phyloP scores from a whole-genome alignment of 2,113 vertebrate genomes.

The Sula dactylatra region DNA sequence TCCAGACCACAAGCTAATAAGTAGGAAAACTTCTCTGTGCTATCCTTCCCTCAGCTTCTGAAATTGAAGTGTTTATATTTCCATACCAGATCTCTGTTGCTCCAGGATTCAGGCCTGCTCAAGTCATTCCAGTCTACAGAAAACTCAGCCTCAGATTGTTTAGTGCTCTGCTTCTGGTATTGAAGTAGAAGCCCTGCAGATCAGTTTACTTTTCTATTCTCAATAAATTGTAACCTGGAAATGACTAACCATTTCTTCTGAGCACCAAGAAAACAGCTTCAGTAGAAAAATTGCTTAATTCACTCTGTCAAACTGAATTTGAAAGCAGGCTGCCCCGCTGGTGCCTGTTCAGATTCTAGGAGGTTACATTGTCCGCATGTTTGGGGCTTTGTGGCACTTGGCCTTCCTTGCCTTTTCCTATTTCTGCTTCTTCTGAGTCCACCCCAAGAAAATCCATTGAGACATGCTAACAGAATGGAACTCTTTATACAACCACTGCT shows the following conservation, averaged over 20 bases:
- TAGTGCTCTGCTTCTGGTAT: not conserved
- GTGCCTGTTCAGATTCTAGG: not conserved
- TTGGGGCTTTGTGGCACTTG: not conserved
- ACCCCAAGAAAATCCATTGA: not conserved
- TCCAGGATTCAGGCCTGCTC: not conserved
- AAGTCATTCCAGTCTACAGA: not conserved
- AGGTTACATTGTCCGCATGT: fast-evolving
- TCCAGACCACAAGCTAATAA: not conserved
- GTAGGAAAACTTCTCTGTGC: not conserved
- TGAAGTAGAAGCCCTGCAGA: not conserved
- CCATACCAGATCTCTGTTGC: not conserved
- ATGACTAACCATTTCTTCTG: not conserved
- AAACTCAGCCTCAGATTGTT: not conserved
- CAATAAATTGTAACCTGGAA: not conserved
- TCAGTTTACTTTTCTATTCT: not conserved
- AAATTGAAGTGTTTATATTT: not conserved
- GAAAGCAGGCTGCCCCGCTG: not conserved
- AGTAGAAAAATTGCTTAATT: not conserved
- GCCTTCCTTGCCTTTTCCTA: not conserved
- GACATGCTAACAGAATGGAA: fast-evolving
- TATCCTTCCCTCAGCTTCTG: not conserved
- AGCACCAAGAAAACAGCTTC: not conserved
- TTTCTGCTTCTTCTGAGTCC: not conserved
- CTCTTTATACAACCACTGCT: not conserved
- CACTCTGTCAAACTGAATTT: not conserved